Percentiles rank a stretch among this genome's conserved stretches.
These are phyloP conservation scores for Alethe diademata DNA, from an alignment of 2,113 vertebrate species.

Conservation along the genomic window DNA sequence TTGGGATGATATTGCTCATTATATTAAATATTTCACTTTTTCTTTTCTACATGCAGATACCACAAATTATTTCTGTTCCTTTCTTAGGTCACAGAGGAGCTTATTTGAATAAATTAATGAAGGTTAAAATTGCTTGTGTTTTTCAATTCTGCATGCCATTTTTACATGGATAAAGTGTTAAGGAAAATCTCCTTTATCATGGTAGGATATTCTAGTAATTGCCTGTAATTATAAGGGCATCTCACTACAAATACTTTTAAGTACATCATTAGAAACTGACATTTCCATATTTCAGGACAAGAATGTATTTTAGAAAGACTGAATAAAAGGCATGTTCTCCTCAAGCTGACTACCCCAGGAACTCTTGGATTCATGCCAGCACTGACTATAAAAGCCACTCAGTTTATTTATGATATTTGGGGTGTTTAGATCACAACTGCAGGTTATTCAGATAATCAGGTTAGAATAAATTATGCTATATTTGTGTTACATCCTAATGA, in stretches of 20 bases:
- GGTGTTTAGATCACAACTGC: neutral
- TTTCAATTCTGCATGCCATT: neutral
- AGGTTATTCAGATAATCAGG: neutral
- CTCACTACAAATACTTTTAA: neutral
- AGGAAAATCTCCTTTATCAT: neutral
- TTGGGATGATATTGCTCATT: neutral
- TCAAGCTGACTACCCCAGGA: neutral
- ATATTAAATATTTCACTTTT: neutral
- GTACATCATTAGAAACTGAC: neutral
- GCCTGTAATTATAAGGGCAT: neutral
- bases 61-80: neutral
- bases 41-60: neutral
- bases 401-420: neutral
- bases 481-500: neutral
- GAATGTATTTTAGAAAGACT: neutral
- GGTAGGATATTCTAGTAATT: neutral
- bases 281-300: neutral
- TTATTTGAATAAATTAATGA: neutral
- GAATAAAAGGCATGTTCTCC: neutral
- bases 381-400: neutral
- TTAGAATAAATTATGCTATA: neutral
- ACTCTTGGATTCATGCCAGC: neutral
- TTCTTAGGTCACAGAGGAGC: neutral
- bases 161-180: neutral
- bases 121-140: neutral